Evolutionary conservation across 1,140 invertebrate genomes (phyloP), one percentile per base, ranked within the genome.

Genomic region (Eufriesea mexicana): DNA sequence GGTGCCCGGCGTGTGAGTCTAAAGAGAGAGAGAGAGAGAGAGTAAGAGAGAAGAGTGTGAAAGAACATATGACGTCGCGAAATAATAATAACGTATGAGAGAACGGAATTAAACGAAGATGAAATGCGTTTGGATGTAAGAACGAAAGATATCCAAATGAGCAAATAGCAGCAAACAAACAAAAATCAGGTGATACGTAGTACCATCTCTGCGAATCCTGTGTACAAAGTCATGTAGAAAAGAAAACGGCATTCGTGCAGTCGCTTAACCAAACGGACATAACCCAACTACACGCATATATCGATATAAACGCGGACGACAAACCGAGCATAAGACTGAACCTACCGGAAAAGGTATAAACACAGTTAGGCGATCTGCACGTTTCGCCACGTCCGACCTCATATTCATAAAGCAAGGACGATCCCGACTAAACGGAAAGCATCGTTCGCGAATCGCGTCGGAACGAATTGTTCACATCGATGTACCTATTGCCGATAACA

Each of bases 281-380:
- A 92, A 92, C 83, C 85, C 87, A 87, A 90, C 83, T 79, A 73
- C 80, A 86, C 77, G 71, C 76, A 67, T 76, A 76, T 75, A 81
- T 85, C 79, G 74, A 83, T 79, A 81, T 79, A 89, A 89, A 91
- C 81, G 86, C 86, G 83, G 73, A 90, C 85, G 88, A 92, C 85
- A 88, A 91, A 91, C 82, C 84, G 91, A 92, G 83, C 84, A 92
- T 94, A 94, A 93, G 93, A 94, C 93, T 94, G 92, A 93, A 88
- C 91, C 91, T 93, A 89, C 90, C 89, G 91, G 68, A 61, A 79
- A 86, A 84, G 87, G 88, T 89, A 76, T 83, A 61, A 51, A 59
- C 83, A 20, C 35, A 84, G 78, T 88, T 87, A 70, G 23, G 86
- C 72, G 66, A 61, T 68, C 71, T 86, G 88, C 88, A 89, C 81